Evolutionary conservation across 2,888 invertebrate genomes (phyloP).

Genomic region (Cataglyphis rosenhaueri): DNA sequence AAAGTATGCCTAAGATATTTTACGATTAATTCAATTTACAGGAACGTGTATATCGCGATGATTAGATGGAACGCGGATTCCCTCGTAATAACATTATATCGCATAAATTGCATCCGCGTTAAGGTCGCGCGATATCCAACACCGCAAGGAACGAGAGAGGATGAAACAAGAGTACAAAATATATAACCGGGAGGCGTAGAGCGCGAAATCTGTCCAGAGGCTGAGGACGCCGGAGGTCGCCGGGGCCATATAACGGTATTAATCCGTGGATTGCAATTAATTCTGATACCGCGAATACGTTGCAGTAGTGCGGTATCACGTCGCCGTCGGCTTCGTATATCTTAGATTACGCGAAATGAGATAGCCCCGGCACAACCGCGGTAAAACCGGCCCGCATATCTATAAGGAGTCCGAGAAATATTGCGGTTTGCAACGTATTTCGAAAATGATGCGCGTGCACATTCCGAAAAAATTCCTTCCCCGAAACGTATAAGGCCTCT

Average conservation of each 20-base stretch:
- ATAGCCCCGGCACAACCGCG: slow-evolving; percentile 25
- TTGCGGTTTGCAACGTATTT: slow-evolving; percentile 7
- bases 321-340: slow-evolving; percentile 28
- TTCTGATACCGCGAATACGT: slow-evolving; percentile 63
- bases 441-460: neutral
- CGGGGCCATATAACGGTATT: slow-evolving; percentile 71
- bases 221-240: slow-evolving; percentile 63
- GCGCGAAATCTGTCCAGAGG: slow-evolving; percentile 60
- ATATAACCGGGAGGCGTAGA: slow-evolving; percentile 54
- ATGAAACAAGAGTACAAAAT: slow-evolving; percentile 67
- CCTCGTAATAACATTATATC: slow-evolving; percentile 43
- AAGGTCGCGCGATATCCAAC: slow-evolving; percentile 45
- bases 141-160: slow-evolving; percentile 15
- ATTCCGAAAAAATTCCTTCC: no score
- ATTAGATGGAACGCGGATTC: slow-evolving; percentile 22
- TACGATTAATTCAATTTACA: slow-evolving; percentile 11
- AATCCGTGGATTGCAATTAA: slow-evolving; percentile 75
- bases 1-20: neutral
- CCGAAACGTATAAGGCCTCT: no score
- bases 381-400: slow-evolving; percentile 26
- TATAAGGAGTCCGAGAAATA: slow-evolving; percentile 50
- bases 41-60: neutral
- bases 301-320: slow-evolving; percentile 38
- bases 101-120: slow-evolving; percentile 43
- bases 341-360: slow-evolving; percentile 52